A percentile compares a stretch with the other conserved stretches of the same genome.
These are phyloP conservation scores for Rousettus madagascariensis DNA, from an alignment of 2,797 vertebrate species.

Conservation along the genomic window DNA sequence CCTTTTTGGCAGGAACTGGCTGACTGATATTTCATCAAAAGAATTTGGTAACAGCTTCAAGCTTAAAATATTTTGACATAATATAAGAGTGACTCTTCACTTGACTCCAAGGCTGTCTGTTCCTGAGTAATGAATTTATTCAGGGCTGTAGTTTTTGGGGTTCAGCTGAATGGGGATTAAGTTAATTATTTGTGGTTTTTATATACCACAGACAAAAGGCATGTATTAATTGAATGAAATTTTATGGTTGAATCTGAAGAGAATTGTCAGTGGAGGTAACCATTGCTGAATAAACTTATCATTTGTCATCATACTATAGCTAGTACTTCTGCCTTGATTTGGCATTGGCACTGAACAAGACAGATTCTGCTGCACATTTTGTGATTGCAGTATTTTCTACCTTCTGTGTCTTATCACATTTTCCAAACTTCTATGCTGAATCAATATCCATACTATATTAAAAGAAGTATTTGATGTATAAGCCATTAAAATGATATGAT, in stretches of 20 bases:
- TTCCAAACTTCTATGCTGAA: conserved; percentile 28
- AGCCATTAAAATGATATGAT: conserved; percentile 33
- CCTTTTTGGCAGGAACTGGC: not conserved
- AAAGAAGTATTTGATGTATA: conserved; percentile 1
- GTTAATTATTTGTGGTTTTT: conserved; percentile 48
- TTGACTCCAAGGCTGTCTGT: not conserved
- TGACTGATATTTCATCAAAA: not conserved
- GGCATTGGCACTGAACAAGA: conserved; percentile 42
- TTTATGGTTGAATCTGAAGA: conserved; percentile 25
- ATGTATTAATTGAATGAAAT: conserved; percentile 48
- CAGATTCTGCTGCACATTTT: conserved; percentile 76
- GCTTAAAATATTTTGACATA: conserved; percentile 50
- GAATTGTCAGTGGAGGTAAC: not conserved
- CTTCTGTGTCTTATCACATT: conserved; percentile 54
- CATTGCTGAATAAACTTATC: not conserved
- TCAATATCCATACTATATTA: conserved; percentile 20
- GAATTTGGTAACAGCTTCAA: not conserved
- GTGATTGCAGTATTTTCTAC: conserved; percentile 59
- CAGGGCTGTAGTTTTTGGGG: conserved; percentile 7
- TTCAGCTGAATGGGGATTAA: conserved; percentile 49
- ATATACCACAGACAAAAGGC: conserved; percentile 37
- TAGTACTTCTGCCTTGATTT: conserved; percentile 53
- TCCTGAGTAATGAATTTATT: conserved; percentile 55
- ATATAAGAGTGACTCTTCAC: not conserved
- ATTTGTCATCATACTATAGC: conserved; percentile 56